A percentile compares a stretch with the other conserved stretches of the same genome.
Evolutionary conservation across 2,888 invertebrate genomes (phyloP).

Genomic region (Drosophila formosana): DNA sequence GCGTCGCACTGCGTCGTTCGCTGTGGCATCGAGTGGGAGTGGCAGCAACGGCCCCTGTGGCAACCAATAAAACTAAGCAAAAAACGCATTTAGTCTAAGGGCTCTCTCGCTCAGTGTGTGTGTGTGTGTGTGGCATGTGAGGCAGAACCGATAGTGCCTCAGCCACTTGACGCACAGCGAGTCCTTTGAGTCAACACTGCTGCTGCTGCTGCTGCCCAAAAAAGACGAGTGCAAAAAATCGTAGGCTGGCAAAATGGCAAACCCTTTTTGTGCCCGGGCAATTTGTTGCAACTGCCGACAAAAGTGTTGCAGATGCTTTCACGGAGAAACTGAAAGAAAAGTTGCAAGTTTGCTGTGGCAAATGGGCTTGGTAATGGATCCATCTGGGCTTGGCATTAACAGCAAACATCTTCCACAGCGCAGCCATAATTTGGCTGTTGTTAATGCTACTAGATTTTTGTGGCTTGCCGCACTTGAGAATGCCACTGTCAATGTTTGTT

Average conservation of each 20-base stretch:
- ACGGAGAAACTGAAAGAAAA: not conserved
- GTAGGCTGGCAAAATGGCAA: constrained; percentile 12
- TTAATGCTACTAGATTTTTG: constrained; percentile 37
- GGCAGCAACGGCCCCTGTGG: constrained; percentile 12
- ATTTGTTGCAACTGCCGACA: constrained; percentile 21
- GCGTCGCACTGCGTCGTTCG: constrained; percentile 49
- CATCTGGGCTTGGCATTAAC: constrained; percentile 7
- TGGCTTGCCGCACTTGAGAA: constrained; percentile 29
- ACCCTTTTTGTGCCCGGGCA: constrained; percentile 6
- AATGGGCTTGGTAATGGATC: constrained; percentile 22
- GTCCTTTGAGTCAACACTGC: constrained; percentile 28
- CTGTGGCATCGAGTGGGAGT: not conserved
- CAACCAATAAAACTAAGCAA: constrained; percentile 76
- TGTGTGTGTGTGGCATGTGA: constrained; percentile 33
- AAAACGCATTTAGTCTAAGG: constrained; percentile 75
- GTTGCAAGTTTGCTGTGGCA: constrained; percentile 8
- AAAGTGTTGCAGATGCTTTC: constrained; percentile 17
- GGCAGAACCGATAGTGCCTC: constrained; percentile 37
- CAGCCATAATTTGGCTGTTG: constrained; percentile 4
- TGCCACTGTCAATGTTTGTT: constrained; percentile 49
- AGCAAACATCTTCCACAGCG: not conserved
- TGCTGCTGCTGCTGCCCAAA: not conserved
- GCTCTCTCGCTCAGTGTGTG: constrained; percentile 20
- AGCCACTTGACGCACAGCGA: constrained; percentile 26
- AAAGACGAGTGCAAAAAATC: not conserved